A percentile compares a stretch with the other conserved stretches of the same genome.
Conservation (phyloP, 2,888 invertebrate genomes). For the Meiosimyza platycephala region DNA sequence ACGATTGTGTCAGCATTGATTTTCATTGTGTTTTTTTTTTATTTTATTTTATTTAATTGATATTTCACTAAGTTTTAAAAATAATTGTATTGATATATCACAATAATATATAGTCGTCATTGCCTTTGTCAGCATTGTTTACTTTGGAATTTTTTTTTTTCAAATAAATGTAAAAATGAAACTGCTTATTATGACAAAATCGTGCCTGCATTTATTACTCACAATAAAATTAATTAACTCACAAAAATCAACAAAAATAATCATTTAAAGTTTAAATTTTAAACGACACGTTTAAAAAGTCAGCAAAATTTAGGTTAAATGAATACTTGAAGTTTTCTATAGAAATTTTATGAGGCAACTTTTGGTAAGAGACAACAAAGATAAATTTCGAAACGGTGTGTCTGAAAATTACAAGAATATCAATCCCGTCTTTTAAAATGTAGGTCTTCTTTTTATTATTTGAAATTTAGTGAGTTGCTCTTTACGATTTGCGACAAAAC, state of each 20-base stretch:
- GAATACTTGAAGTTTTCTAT: neutral
- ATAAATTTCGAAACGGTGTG: no score
- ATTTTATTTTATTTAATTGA: neutral
- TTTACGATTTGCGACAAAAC: no score
- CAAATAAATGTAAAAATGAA: neutral
- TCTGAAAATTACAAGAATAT: no score
- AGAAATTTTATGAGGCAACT: slow-evolving; percentile 13
- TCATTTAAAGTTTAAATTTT: no score
- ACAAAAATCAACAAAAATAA: neutral
- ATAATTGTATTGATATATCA: slow-evolving; percentile 3
- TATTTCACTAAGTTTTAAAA: slow-evolving; percentile 2
- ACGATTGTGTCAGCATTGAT: no score
- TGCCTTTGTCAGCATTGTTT: slow-evolving; percentile 23
- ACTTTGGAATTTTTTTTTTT: neutral
- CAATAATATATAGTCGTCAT: slow-evolving; percentile 27
- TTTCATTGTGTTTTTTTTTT: slow-evolving; percentile 3
- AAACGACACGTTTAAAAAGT: slow-evolving; percentile 1
- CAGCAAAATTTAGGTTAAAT: slow-evolving; percentile 6
- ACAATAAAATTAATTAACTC: neutral
- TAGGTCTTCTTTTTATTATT: no score
- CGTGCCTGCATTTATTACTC: neutral
- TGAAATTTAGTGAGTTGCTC: no score
- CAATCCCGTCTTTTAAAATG: no score
- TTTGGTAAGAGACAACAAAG: no score
- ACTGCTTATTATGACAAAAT: neutral